Evolutionary conservation across 2,888 invertebrate species (phyloP).

Genomic region (Geophilus truncorum): DNA sequence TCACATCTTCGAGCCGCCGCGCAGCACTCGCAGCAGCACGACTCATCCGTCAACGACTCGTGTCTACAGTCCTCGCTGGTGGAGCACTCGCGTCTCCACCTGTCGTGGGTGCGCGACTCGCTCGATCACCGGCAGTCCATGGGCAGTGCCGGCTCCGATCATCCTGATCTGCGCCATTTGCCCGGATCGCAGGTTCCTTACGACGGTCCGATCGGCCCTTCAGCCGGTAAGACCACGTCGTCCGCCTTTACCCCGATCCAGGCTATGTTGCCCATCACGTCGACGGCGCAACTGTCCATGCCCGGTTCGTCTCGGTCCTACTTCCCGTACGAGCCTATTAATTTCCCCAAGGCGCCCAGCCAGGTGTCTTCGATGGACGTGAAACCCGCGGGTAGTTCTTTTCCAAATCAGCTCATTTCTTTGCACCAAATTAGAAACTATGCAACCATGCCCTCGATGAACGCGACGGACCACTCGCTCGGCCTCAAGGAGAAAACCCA

Average conservation of each 20-base stretch:
- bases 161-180: slow-evolving; percentile 41
- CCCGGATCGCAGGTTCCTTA: slow-evolving; percentile 37
- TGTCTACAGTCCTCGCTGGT: slow-evolving; percentile 35
- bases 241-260: slow-evolving; percentile 88
- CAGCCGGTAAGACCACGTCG: slow-evolving; percentile 41
- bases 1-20: slow-evolving; percentile 15
- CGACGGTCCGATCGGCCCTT: slow-evolving; percentile 36
- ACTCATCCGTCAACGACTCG: slow-evolving; percentile 33
- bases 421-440: slow-evolving; percentile 95
- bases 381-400: slow-evolving; percentile 55
- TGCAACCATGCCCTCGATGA: slow-evolving; percentile 80
- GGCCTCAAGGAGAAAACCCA: slow-evolving; percentile 46
- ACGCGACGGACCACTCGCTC: slow-evolving; percentile 61
- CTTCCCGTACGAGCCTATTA: slow-evolving; percentile 83
- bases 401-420: slow-evolving; percentile 90
- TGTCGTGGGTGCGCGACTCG: slow-evolving; percentile 38
- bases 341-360: slow-evolving; percentile 65
- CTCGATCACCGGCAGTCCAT: slow-evolving; percentile 37
- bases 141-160: slow-evolving; percentile 36
- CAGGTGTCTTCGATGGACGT: slow-evolving; percentile 47
- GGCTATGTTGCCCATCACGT: slow-evolving; percentile 43
- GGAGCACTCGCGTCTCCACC: slow-evolving; percentile 33
- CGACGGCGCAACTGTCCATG: slow-evolving; percentile 42
- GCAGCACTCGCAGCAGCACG: slow-evolving; percentile 35
- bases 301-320: slow-evolving; percentile 48